A percentile compares a stretch with the other conserved stretches of the same genome.
phyloP scores from a whole-genome alignment of 2,888 invertebrate species.

The Drosophila trichaetosa region DNA sequence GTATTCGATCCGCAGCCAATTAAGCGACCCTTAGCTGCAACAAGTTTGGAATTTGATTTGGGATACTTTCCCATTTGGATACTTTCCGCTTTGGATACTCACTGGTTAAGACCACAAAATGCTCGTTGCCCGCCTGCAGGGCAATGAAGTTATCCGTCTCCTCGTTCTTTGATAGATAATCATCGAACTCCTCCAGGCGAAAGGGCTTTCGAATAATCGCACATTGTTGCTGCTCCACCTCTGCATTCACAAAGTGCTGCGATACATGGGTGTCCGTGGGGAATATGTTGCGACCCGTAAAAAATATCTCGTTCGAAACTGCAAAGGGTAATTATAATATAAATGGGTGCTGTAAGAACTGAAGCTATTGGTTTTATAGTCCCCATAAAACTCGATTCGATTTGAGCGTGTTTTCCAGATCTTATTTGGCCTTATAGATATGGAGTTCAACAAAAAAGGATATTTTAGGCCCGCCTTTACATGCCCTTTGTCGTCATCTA shows the following conservation, averaged over 20 bases:
- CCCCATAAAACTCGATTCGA: slow-evolving; percentile 1
- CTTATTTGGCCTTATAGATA: background rate
- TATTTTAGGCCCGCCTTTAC: background rate
- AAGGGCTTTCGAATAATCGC: slow-evolving; percentile 82
- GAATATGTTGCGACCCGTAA: slow-evolving; percentile 84
- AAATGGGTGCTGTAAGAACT: background rate
- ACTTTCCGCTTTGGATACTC: slow-evolving; percentile 53
- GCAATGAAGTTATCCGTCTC: slow-evolving; percentile 82
- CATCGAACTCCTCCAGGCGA: slow-evolving; percentile 83
- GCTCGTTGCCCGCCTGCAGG: slow-evolving; percentile 83
- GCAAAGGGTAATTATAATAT: slow-evolving; percentile 6
- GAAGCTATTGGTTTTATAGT: background rate
- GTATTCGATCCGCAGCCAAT: slow-evolving; percentile 84
- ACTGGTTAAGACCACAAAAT: slow-evolving; percentile 84
- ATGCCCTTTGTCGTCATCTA: background rate
- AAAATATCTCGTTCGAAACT: slow-evolving; percentile 85
- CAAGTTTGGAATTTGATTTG: background rate
- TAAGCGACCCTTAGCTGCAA: slow-evolving; percentile 81
- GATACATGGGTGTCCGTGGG: slow-evolving; percentile 71
- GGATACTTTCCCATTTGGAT: too few species aligned
- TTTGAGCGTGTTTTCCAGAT: background rate
- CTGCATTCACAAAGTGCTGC: slow-evolving; percentile 76
- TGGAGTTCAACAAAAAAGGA: background rate
- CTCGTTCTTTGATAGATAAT: slow-evolving; percentile 80
- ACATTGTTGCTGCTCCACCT: slow-evolving; percentile 71